Conservation (phyloP, 2,797 vertebrate genomes). For the Acrossocheilus wenchowensis region DNA sequence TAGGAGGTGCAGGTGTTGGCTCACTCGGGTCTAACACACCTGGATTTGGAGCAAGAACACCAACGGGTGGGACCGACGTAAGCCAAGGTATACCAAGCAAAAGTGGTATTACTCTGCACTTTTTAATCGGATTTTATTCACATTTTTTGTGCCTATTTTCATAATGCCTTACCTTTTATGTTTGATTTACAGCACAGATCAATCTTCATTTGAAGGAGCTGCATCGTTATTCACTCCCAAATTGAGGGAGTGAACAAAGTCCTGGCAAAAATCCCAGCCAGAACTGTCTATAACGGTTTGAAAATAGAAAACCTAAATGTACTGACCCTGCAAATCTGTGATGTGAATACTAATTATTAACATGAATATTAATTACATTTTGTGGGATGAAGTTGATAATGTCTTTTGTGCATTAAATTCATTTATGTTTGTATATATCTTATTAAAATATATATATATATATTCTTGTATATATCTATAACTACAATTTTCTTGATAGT, state of each 20-base stretch:
- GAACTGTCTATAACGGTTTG: conserved; percentile 29
- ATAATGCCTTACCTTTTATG: neutral
- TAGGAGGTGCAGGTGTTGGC: conserved; percentile 50
- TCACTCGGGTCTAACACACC: conserved; percentile 1
- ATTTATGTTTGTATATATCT: conserved; percentile 37
- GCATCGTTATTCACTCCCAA: conserved; percentile 40
- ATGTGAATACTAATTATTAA: conserved; percentile 30
- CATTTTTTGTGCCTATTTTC: neutral
- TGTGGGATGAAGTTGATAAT: neutral
- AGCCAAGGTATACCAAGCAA: conserved; percentile 9
- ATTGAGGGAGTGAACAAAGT: conserved; percentile 16
- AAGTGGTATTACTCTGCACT: neutral
- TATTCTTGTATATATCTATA: conserved; percentile 4
- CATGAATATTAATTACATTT: conserved; percentile 13
- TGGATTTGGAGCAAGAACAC: conserved; percentile 59
- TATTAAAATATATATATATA: neutral
- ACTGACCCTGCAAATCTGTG: neutral
- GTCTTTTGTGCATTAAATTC: neutral
- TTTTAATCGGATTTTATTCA: neutral
- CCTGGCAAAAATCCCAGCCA: neutral
- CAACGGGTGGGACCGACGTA: conserved; percentile 45
- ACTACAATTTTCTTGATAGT: neutral
- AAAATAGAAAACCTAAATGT: conserved; percentile 29
- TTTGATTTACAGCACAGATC: conserved; percentile 50
- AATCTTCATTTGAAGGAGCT: conserved; percentile 55